phyloP scores from a whole-genome alignment of 2,888 invertebrate genomes.

The Meiosimyza decipiens region DNA sequence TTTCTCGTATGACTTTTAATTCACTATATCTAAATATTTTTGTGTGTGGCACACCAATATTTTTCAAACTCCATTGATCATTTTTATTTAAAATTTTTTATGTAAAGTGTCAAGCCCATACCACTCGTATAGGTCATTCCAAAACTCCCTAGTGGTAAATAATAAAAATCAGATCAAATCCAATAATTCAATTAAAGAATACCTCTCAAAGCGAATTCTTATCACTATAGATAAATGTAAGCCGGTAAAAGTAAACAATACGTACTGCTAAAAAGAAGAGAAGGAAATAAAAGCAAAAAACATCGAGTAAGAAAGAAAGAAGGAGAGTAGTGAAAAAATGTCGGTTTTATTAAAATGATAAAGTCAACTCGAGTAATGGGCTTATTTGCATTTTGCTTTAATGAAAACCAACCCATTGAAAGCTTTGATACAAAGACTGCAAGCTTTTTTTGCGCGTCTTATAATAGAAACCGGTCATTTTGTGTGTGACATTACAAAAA shows the following conservation, averaged over 20 bases:
- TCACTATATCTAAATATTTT: no score
- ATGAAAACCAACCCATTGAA: not conserved
- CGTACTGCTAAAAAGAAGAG: not conserved
- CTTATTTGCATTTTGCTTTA: not conserved
- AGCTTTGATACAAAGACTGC: not conserved
- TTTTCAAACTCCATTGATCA: no score
- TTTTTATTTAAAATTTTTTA: no score
- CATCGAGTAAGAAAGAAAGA: not conserved
- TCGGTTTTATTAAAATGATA: slow-evolving; percentile 18
- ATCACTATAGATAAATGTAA: slow-evolving; percentile 7
- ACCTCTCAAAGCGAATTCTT: not conserved
- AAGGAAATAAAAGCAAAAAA: not conserved
- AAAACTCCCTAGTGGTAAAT: no score
- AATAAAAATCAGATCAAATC: not conserved
- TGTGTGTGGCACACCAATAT: no score
- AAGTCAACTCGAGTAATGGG: not conserved
- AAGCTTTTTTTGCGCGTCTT: no score
- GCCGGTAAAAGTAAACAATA: not conserved
- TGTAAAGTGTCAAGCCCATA: no score
- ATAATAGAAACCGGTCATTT: no score
- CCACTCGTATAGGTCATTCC: no score
- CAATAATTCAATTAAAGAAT: slow-evolving; percentile 9
- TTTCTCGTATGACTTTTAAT: no score
- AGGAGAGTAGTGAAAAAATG: not conserved
- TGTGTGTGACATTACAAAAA: no score